Conservation (phyloP, 2,113 vertebrate genomes). For the Hipposideros armiger region DNA sequence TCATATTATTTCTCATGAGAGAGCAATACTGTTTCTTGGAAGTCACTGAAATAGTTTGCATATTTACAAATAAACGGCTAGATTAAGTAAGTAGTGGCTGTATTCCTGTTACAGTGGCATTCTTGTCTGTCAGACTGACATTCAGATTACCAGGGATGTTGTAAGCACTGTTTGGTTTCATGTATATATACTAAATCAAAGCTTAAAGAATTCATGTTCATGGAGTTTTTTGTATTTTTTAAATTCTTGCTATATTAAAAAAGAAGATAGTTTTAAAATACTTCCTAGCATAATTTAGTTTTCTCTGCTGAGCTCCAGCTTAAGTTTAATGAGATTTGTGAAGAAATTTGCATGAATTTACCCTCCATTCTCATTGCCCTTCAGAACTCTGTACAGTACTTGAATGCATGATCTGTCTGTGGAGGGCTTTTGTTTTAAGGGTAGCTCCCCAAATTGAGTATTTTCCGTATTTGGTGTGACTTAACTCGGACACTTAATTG, state of each 20-base stretch:
- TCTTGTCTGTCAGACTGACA: background rate
- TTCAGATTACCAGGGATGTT: background rate
- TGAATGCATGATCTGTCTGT: background rate
- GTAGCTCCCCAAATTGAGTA: background rate
- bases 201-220: background rate
- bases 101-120: background rate
- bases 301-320: background rate
- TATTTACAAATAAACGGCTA: constrained; percentile 45
- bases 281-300: background rate
- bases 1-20: constrained; percentile 58
- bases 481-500: background rate
- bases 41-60: constrained; percentile 54
- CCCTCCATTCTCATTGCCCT: background rate
- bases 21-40: constrained; percentile 34
- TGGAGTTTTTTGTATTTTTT: constrained; percentile 1
- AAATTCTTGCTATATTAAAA: constrained; percentile 24
- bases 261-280: constrained; percentile 25
- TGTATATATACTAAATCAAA: background rate
- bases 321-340: constrained; percentile 12
- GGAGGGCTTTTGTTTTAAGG: constrained; percentile 13
- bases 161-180: constrained; percentile 20
- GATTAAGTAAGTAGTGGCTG: background rate
- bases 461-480: background rate
- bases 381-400: background rate
- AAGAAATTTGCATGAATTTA: constrained; percentile 6